Conservation (phyloP, 2,797 vertebrate genomes). For the Lepidocolaptes lacrymiger region DNA sequence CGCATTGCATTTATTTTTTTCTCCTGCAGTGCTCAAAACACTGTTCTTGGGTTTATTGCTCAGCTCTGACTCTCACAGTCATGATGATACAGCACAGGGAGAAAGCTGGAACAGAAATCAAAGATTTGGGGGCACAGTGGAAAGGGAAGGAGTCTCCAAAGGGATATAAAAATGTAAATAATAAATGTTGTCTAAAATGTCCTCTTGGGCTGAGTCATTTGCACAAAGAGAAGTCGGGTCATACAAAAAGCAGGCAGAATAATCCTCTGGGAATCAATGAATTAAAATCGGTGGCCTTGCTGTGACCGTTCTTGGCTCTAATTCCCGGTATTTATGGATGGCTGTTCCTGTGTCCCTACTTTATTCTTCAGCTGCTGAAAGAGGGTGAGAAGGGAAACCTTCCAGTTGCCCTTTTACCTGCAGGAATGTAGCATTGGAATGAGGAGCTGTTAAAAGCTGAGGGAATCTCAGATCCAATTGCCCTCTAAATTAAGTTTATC, state of each 20-base stretch:
- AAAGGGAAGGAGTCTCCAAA: background rate
- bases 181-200: background rate
- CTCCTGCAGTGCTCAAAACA: background rate
- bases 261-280: background rate
- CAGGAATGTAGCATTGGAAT: background rate
- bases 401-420: background rate
- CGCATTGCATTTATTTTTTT: background rate
- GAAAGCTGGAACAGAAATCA: background rate
- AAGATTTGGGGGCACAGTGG: background rate
- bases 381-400: background rate
- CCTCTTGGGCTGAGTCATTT: slow-evolving; percentile 13
- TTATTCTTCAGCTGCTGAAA: background rate
- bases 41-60: background rate
- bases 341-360: background rate
- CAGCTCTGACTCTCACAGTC: background rate
- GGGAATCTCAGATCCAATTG: background rate
- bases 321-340: background rate
- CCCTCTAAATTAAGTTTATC: background rate
- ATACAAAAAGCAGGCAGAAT: background rate
- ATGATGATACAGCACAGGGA: background rate
- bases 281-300: background rate
- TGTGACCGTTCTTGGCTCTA: background rate
- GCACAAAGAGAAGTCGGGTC: background rate
- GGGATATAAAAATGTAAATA: slow-evolving; percentile 18
- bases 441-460: background rate